A percentile compares a stretch with the other conserved stretches of the same genome.
These are phyloP conservation scores for Amblyornis subalaris DNA, from an alignment of 2,113 vertebrate genomes.

Conservation along the genomic window DNA sequence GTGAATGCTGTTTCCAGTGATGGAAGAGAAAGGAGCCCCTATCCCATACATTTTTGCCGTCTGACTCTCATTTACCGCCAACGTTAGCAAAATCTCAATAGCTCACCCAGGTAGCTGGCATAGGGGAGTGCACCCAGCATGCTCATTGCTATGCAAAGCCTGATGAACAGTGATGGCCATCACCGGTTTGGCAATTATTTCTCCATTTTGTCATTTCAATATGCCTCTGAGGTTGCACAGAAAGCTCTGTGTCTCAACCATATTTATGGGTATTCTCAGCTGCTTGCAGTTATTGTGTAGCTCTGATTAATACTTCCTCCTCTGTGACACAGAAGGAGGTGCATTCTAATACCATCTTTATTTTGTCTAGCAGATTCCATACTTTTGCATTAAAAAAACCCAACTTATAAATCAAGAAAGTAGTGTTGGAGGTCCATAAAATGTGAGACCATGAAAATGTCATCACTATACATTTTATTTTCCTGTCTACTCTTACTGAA, in stretches of 20 bases:
- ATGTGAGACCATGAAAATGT: slow-evolving; percentile 68
- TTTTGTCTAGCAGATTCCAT: slow-evolving; percentile 56
- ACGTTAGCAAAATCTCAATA: accelerated
- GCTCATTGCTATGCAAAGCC: not conserved
- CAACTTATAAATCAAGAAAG: slow-evolving; percentile 60
- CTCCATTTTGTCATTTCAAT: slow-evolving; percentile 34
- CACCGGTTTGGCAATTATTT: slow-evolving; percentile 37
- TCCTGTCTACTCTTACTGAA: slow-evolving; percentile 55
- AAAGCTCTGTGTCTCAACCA: not conserved
- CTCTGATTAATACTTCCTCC: slow-evolving; percentile 55
- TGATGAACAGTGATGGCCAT: not conserved
- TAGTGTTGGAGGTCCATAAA: slow-evolving; percentile 66
- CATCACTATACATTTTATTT: slow-evolving; percentile 70
- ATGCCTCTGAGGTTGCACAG: not conserved
- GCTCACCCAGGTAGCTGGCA: accelerated
- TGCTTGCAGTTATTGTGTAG: slow-evolving; percentile 10
- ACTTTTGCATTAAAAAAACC: not conserved
- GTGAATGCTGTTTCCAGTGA: not conserved
- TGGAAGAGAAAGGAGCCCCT: not conserved
- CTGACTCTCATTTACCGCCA: not conserved
- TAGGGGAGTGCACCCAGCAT: not conserved
- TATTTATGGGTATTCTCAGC: slow-evolving; percentile 44
- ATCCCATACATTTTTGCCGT: not conserved
- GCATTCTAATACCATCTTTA: slow-evolving; percentile 58
- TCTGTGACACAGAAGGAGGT: slow-evolving; percentile 19